Percentiles rank a stretch among this genome's conserved stretches.
Evolutionary conservation across 1,140 invertebrate genomes (phyloP).

Genomic region (Drosophila willistoni): DNA sequence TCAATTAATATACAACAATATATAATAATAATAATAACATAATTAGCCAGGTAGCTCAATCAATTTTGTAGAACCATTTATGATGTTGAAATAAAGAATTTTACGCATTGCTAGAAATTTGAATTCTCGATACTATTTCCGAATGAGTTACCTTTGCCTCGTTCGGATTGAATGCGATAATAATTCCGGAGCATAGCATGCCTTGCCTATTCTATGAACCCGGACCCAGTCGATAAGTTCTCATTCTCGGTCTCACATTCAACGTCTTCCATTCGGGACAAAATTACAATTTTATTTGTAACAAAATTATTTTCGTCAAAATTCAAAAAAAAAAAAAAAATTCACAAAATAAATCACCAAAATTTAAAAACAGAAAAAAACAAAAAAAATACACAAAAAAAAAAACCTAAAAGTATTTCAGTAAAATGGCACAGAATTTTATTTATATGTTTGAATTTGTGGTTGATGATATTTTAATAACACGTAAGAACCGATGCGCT

Average conservation of each 20-base stretch:
- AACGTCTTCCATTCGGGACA: background rate
- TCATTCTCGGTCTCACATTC: background rate
- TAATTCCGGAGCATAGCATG: background rate
- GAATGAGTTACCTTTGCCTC: background rate
- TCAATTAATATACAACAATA: conserved; percentile 20
- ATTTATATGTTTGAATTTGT: conserved; percentile 82
- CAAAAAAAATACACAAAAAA: background rate
- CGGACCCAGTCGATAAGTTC: background rate
- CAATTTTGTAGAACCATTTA: conserved; percentile 69
- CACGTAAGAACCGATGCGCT: conserved; percentile 71
- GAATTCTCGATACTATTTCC: background rate
- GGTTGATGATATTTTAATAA: conserved; percentile 75
- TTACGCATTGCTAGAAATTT: conserved; percentile 65
- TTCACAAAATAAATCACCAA: background rate
- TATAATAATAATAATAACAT: background rate
- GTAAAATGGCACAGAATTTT: conserved; percentile 61
- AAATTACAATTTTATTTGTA: conserved; percentile 14
- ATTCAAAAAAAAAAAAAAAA: background rate
- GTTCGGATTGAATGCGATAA: no score
- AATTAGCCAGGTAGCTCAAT: conserved; percentile 54
- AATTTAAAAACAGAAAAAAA: background rate
- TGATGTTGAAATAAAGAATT: conserved; percentile 67
- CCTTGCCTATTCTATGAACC: background rate
- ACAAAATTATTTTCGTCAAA: conserved; percentile 6
- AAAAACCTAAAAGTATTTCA: background rate